phyloP scores from a whole-genome alignment of 2,888 invertebrate species.

The Thymelicus acteon region DNA sequence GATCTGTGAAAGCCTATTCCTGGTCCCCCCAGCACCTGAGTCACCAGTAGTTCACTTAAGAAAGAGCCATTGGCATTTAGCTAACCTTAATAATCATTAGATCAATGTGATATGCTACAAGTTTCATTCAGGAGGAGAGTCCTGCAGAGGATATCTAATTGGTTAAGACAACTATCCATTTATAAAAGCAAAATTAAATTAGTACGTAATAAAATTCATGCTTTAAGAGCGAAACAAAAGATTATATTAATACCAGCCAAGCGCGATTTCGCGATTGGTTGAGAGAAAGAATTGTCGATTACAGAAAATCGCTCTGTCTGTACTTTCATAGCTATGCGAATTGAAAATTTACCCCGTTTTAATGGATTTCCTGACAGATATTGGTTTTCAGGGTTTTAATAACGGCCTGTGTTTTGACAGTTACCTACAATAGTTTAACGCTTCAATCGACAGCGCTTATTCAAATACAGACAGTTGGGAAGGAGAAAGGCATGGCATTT shows the following conservation, averaged over 20 bases:
- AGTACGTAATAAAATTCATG: background rate
- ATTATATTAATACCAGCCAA: conserved; percentile 8
- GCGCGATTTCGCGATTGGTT: conserved; percentile 17
- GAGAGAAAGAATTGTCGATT: conserved; percentile 32
- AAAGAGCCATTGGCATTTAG: too few relatives aligned
- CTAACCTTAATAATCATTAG: too few relatives aligned
- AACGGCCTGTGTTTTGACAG: conserved; percentile 28
- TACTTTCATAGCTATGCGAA: conserved; percentile 19
- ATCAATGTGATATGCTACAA: too few relatives aligned
- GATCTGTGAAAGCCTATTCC: too few relatives aligned
- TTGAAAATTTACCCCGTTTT: conserved; percentile 36
- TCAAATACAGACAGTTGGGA: background rate
- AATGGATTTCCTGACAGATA: conserved; percentile 33
- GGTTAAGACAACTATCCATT: too few relatives aligned
- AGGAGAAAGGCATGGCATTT: conserved; percentile 8
- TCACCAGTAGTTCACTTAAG: too few relatives aligned
- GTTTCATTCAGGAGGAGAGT: too few relatives aligned
- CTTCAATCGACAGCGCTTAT: conserved; percentile 10
- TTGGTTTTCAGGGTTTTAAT: conserved; percentile 36
- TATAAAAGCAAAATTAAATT: too few relatives aligned
- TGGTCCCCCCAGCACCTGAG: too few relatives aligned
- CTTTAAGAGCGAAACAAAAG: background rate
- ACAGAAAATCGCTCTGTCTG: conserved; percentile 18
- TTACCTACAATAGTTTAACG: conserved; percentile 17
- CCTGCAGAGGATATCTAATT: too few relatives aligned